A percentile compares a stretch with the other conserved stretches of the same genome.
Evolutionary conservation across 2,888 invertebrate species (phyloP).

Genomic region (Drosophila imparisetae): DNA sequence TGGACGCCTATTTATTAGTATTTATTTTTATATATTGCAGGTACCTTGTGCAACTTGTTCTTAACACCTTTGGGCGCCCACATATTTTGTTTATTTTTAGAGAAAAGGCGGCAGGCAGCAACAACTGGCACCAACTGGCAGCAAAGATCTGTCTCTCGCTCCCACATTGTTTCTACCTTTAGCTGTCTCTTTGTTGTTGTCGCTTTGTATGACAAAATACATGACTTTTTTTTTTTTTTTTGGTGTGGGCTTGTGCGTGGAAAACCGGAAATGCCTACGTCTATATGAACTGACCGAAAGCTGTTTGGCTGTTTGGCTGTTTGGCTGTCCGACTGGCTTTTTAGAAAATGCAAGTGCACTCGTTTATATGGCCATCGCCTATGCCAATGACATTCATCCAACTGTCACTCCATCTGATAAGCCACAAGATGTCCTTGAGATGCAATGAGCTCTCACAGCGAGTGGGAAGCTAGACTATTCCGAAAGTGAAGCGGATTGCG

Average conservation of each 20-base stretch:
- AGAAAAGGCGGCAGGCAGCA: constrained; percentile 30
- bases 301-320: constrained; percentile 6
- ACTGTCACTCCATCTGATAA: constrained; percentile 57
- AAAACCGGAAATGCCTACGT: constrained; percentile 76
- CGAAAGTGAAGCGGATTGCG: constrained; percentile 49
- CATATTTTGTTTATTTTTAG: constrained; percentile 66
- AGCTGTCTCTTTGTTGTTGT: constrained; percentile 26
- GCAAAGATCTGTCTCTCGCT: constrained; percentile 12
- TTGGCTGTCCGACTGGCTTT: constrained; percentile 18
- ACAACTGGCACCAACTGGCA: constrained; percentile 25
- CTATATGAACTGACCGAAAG: constrained; percentile 41
- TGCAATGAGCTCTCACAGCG: constrained; percentile 5
- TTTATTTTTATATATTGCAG: constrained; percentile 46
- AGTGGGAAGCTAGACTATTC: constrained; percentile 43
- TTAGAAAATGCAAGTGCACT: constrained; percentile 67
- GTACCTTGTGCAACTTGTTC: constrained; percentile 71
- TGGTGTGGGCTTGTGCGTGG: constrained; percentile 66
- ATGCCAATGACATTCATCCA: constrained; percentile 66
- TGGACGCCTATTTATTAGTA: constrained; percentile 39
- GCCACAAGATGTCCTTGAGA: constrained; percentile 64
- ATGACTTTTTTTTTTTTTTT: constrained; percentile 29
- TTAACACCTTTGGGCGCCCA: constrained; percentile 74
- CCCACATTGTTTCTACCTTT: constrained; percentile 7
- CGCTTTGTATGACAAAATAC: constrained; percentile 46
- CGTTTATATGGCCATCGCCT: constrained; percentile 32